These are phyloP conservation scores for Campoletis sonorensis DNA, from an alignment of 1,140 invertebrate genomes.

Conservation along the genomic window DNA sequence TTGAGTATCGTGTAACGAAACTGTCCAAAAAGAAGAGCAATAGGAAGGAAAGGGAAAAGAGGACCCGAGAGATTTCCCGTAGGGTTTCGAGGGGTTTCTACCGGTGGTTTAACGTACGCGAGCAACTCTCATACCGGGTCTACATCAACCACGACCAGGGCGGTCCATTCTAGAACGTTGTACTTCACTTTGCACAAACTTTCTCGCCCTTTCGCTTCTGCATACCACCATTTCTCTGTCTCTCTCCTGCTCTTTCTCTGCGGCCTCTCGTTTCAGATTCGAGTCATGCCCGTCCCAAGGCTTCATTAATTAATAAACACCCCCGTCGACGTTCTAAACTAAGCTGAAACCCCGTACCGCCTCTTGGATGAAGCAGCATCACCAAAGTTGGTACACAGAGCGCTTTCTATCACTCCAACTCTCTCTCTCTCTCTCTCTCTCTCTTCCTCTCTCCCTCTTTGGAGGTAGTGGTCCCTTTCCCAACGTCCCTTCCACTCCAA, in stretches of 20 bases:
- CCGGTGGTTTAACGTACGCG: not conserved
- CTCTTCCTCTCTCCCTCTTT: not conserved
- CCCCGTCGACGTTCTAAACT: constrained; percentile 36
- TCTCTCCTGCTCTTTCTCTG: constrained; percentile 3
- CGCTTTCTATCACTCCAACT: not conserved
- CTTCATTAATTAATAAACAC: constrained; percentile 62
- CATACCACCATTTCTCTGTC: not conserved
- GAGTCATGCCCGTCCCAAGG: constrained; percentile 50
- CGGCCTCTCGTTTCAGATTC: constrained; percentile 50
- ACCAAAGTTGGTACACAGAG: constrained; percentile 14
- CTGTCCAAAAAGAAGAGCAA: not conserved
- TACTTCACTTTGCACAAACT: constrained; percentile 17
- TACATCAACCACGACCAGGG: constrained; percentile 6
- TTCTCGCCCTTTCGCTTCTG: not conserved
- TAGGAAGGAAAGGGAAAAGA: not conserved
- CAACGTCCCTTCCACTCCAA: not conserved
- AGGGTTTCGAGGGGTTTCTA: not conserved
- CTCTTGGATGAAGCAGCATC: constrained; percentile 7
- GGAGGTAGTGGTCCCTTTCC: not conserved
- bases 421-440: constrained; percentile 6
- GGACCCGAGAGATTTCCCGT: constrained; percentile 27
- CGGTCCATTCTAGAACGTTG: not conserved
- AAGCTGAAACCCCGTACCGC: constrained; percentile 17
- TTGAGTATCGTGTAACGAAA: constrained; percentile 18
- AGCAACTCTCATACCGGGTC: not conserved